Base-by-base conservation (phyloP, 2,888 invertebrate genomes). In the Oligia strigilis region DNA sequence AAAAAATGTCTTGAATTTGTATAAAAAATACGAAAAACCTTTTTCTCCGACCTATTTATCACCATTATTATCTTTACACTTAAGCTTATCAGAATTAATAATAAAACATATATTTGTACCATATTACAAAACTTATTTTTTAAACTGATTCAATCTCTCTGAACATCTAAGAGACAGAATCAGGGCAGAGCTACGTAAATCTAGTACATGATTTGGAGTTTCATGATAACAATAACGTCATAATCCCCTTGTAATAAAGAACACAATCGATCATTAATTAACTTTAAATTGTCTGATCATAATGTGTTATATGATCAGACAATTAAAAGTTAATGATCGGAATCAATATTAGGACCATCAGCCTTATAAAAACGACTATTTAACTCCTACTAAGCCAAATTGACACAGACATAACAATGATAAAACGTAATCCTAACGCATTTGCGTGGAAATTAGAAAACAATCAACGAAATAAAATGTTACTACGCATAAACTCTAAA, bases 271-370 rank as follows among this genome's bases (percentile, higher is more conserved):
- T 29, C 29, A 29, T 29, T 29, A 29, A 29, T 29, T 29, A 29
- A 29, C 29, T 29, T 29, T 29, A 1, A 29, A 29, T 29, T 29
- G 29, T 29, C 29, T 29, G 29, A 29, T 29, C 29, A 29, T 29
- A 29, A 1, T 29, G 29, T 29, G 29, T n/a, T 77, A 82, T 67
- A 72, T 40, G 29, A 80, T 46, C 74, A 46, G 23, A 71, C 52
- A 77, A 84, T 82, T 77, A 75, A 75, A 71, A 65, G 62, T 72
- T 77, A 81, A 76, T 78, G 40, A 84, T 71, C 36, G 49, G 73
- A 66, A 79, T 78, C 67, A 78, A 77, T 83, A 78, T 52, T 58
- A 5, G 46, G n/a, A 62, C 55, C 80, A 75, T 75, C 65, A 74
- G 62, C 40, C 11, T 60, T 77, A 67, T 29, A 69, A 80, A 76